Conservation (phyloP, 2,113 vertebrate genomes). For the human (Homo sapiens) region DNA sequence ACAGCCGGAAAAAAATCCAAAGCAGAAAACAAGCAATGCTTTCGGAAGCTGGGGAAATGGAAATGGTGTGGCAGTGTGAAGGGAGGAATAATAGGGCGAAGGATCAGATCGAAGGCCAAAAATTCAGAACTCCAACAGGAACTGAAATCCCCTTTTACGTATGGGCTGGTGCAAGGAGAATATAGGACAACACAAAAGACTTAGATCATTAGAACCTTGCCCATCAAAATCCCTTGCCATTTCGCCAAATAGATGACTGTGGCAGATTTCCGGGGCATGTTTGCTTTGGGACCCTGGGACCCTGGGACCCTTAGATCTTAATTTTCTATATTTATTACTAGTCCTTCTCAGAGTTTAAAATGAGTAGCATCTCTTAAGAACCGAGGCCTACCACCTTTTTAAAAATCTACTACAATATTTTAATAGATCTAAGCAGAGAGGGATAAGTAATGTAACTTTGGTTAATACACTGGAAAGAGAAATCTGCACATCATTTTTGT, state of each 20-base stretch:
- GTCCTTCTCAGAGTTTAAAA: constrained; percentile 28
- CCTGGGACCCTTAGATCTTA: background rate
- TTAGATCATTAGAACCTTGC: background rate
- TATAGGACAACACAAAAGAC: background rate
- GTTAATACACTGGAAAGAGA: background rate
- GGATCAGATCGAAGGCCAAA: background rate
- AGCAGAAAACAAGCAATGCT: background rate
- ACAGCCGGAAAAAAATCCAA: background rate
- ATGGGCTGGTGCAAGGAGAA: background rate
- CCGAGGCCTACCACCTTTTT: background rate
- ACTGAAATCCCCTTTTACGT: background rate
- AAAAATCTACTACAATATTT: background rate
- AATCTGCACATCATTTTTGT: background rate
- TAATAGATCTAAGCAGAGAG: background rate
- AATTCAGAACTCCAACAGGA: background rate
- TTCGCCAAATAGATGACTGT: background rate
- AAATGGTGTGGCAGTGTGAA: background rate
- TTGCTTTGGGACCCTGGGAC: background rate
- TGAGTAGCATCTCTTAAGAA: background rate
- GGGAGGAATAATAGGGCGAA: background rate
- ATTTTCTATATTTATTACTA: background rate
- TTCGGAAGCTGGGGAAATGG: background rate
- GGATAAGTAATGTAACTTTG: background rate
- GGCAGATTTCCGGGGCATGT: background rate
- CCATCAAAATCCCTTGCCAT: background rate